Evolutionary conservation across 2,113 vertebrate genomes (phyloP), one percentile per base, ranked within the genome.

Genomic region (Upupa epops): DNA sequence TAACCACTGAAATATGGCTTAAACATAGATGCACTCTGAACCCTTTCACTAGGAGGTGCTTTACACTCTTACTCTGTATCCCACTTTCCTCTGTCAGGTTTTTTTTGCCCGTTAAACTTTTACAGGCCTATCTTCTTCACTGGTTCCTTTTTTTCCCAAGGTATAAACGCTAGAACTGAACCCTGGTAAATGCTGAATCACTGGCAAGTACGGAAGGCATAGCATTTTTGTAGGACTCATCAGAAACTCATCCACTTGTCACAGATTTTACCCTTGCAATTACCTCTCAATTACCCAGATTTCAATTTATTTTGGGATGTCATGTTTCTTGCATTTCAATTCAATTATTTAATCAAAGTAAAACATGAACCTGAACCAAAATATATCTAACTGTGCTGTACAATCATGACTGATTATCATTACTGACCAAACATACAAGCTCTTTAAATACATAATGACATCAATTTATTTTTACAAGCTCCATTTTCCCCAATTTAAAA

Each of bases 291-390:
- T 74, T 87, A 83, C 6, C 11, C 13, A 46, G 28, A 42, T 68
- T 86, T 88, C 61, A 71, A 55, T 61, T 92, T 75, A 75, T n/a
- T 80, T 93, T 64, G 81, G 19, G 48, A 54, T 48, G 42, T 36
- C 20, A 66, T 24, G 14, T 78, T 88, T 83, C 75, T 14, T 58
- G 56, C 12, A 7, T 56, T 59, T 86, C 54, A 45, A 71, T 87
- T 68, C 54, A 79, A 87, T 83, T 72, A 6, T 78, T 65, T 84
- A 78, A 86, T 82, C 45, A 93, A 94, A 86, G 51, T 56, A 87
- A 49, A 0, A 3, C 19, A 74, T 1, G 2, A 68, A 56, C 32
- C 32, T 56, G 26, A 92, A 78, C 29, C 8, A 74, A 86, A 88
- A 45, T 13, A 31, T 52, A 26, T 68, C 58, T n/a, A 90, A 83